Percentiles rank a stretch among this genome's conserved stretches.
Evolutionary conservation across 2,113 vertebrate species (phyloP).

Genomic region (Semnornis frantzii): DNA sequence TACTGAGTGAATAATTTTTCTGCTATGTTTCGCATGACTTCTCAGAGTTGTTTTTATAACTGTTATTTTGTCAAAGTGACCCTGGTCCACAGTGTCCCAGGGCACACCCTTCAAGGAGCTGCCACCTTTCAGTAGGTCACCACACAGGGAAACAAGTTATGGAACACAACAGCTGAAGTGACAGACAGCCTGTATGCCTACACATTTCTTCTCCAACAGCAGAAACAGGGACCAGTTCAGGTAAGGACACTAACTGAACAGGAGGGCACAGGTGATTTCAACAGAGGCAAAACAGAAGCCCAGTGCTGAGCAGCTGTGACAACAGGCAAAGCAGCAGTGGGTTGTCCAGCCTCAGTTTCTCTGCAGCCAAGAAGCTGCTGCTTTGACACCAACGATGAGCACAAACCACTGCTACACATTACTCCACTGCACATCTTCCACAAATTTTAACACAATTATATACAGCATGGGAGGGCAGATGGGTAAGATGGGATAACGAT

Average conservation of each 20-base stretch:
- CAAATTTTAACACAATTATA: neutral
- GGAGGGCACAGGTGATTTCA: neutral
- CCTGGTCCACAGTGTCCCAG: neutral
- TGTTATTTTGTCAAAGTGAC: neutral
- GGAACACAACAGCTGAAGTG: neutral
- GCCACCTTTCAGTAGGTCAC: neutral
- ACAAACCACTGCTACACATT: neutral
- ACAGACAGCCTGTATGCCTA: neutral
- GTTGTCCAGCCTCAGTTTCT: neutral
- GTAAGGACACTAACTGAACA: neutral
- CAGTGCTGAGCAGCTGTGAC: neutral
- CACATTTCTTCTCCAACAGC: neutral
- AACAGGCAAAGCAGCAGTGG: neutral
- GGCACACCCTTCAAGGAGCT: neutral
- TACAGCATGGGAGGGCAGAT: neutral
- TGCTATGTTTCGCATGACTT: neutral
- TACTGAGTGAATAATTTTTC: neutral
- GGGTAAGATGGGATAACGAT: neutral
- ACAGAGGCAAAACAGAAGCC: neutral
- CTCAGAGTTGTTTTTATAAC: neutral
- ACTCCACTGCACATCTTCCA: fast-evolving
- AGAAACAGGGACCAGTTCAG: neutral
- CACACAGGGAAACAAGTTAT: neutral
- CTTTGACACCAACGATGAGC: neutral
- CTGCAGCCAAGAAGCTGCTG: neutral